Conservation (phyloP, 53 echinoderm and acorn worm species). For the Apostichopus leukothele region DNA sequence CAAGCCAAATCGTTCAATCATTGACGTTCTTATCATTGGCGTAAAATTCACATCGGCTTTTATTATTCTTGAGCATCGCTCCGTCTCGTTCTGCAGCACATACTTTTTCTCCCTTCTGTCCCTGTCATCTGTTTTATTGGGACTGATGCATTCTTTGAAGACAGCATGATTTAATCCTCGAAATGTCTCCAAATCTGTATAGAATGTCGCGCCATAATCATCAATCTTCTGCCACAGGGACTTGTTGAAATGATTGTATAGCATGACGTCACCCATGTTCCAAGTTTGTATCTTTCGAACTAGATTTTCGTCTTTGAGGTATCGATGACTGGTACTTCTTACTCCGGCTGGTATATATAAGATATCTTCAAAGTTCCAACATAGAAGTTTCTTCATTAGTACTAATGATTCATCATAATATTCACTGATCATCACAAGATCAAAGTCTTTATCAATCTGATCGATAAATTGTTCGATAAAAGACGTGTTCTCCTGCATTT, state of each 20-base stretch:
- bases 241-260: constrained; percentile 79
- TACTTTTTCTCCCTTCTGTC: constrained; percentile 17
- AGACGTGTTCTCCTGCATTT: constrained; percentile 30
- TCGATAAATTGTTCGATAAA: constrained; percentile 49
- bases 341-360: constrained; percentile 56
- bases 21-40: constrained; percentile 12
- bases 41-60: constrained; percentile 17
- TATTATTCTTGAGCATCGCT: not conserved
- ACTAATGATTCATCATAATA: constrained; percentile 69
- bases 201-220: constrained; percentile 67
- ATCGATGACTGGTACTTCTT: constrained; percentile 36
- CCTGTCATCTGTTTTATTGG: not conserved
- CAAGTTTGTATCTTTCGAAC: constrained; percentile 51
- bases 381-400: constrained; percentile 56
- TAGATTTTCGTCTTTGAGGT: constrained; percentile 28
- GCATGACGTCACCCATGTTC: constrained; percentile 63
- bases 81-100: not conserved
- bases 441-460: constrained; percentile 54
- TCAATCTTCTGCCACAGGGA: constrained; percentile 70
- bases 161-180: constrained; percentile 33
- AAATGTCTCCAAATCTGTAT: constrained; percentile 65
- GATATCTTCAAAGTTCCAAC: constrained; percentile 70
- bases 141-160: constrained; percentile 51
- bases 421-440: constrained; percentile 68
- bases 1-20: constrained; percentile 24